Evolutionary conservation across 1,140 invertebrate genomes (phyloP).

Genomic region (Calosoma granatense): DNA sequence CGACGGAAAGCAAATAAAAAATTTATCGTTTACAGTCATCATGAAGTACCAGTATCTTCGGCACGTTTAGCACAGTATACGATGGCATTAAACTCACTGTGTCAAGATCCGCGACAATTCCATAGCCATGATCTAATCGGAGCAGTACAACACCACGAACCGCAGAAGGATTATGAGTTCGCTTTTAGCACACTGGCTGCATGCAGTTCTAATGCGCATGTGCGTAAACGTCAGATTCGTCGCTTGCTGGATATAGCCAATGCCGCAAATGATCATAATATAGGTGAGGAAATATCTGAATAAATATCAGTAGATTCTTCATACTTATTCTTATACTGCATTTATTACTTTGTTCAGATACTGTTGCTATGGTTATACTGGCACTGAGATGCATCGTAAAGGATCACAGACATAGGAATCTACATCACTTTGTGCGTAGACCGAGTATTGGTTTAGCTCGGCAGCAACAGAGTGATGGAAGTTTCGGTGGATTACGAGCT

Average conservation of each 20-base stretch:
- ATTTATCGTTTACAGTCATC: constrained; percentile 39
- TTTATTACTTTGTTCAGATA: constrained; percentile 46
- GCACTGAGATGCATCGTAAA: constrained; percentile 75
- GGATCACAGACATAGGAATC: constrained; percentile 66
- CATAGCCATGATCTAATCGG: constrained; percentile 64
- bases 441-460: constrained; percentile 62
- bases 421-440: constrained; percentile 63
- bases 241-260: constrained; percentile 65
- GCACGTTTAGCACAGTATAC: constrained; percentile 63
- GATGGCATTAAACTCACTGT: constrained; percentile 62
- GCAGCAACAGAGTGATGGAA: constrained; percentile 65
- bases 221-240: constrained; percentile 65
- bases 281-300: constrained; percentile 39
- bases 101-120: constrained; percentile 71
- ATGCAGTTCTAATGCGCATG: constrained; percentile 70
- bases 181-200: constrained; percentile 54
- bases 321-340: neutral
- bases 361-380: constrained; percentile 72
- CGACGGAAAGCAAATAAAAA: too few relatives aligned
- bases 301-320: neutral
- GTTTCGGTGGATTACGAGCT: constrained; percentile 70
- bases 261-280: constrained; percentile 61
- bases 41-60: constrained; percentile 60
- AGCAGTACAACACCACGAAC: constrained; percentile 43
- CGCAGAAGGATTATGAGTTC: constrained; percentile 54